Conservation (phyloP, 2,888 invertebrate genomes). For the Machimus rusticus region DNA sequence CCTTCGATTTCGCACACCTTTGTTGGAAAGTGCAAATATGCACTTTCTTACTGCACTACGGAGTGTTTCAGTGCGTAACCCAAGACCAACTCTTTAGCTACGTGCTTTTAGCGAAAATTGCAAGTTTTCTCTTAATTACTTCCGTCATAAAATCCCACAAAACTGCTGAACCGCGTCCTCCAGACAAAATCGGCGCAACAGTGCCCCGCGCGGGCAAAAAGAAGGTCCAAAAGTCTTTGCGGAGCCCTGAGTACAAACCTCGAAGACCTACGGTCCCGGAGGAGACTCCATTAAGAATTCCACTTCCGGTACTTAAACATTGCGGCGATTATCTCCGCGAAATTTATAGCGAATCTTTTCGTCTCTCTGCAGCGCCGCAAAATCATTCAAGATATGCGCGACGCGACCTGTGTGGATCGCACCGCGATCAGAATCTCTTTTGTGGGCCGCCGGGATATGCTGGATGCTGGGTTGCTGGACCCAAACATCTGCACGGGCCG, state of each 20-base stretch:
- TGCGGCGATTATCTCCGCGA: conserved; percentile 20
- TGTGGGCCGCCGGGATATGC: conserved; percentile 18
- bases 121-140: conserved; percentile 20
- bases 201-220: not conserved
- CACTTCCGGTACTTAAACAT: conserved; percentile 30
- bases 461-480: not conserved
- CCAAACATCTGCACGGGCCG: conserved; percentile 41
- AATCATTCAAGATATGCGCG: not conserved
- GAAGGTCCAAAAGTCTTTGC: not conserved
- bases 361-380: not conserved
- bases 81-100: not conserved
- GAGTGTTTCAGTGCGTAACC: not conserved
- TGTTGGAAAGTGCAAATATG: not conserved
- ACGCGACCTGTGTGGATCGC: not conserved
- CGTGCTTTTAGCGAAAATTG: not conserved
- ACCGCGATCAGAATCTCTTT: conserved; percentile 19
- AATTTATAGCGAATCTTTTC: conserved; percentile 4
- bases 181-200: not conserved
- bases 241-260: not conserved
- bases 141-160: conserved; percentile 15
- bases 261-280: not conserved
- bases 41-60: not conserved
- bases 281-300: conserved; percentile 17
- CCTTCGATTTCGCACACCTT: not conserved
- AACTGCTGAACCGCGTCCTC: not conserved